Conservation (phyloP, 2,113 vertebrate genomes). For the Gulo gulo region DNA sequence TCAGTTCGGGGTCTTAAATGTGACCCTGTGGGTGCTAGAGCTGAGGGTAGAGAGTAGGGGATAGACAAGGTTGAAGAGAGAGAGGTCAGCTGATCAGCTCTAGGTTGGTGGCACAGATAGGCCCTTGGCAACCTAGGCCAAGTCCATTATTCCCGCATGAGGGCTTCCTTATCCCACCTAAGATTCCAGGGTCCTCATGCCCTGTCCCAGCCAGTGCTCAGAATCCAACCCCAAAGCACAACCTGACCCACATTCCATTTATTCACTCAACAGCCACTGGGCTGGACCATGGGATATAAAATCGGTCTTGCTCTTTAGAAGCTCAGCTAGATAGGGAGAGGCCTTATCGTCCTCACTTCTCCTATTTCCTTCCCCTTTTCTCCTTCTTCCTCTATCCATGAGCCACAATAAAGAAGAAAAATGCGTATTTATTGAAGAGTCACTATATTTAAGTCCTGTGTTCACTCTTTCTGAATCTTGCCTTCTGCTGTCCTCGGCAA, state of each 20-base stretch:
- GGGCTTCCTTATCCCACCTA: not conserved
- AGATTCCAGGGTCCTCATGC: not conserved
- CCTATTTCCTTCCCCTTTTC: not conserved
- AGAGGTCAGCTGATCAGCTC: not conserved
- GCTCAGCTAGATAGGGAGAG: not conserved
- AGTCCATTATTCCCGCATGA: not conserved
- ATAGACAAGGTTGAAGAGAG: not conserved
- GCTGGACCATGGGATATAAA: not conserved
- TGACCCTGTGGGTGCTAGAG: no score
- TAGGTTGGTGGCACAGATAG: no score
- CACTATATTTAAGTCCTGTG: not conserved
- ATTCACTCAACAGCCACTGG: not conserved
- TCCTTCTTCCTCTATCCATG: not conserved
- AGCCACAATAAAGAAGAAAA: not conserved
- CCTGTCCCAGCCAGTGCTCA: not conserved
- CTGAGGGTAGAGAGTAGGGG: no score
- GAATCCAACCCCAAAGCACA: not conserved
- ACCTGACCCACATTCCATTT: not conserved
- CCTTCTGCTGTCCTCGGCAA: not conserved
- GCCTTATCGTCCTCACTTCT: not conserved
- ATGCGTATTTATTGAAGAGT: not conserved
- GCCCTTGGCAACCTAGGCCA: not conserved
- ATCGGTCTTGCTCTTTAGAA: not conserved
- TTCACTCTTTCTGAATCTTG: not conserved
- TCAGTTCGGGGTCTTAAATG: not conserved